Conservation (phyloP, 2,113 vertebrate species). For the Colaptes auratus region DNA sequence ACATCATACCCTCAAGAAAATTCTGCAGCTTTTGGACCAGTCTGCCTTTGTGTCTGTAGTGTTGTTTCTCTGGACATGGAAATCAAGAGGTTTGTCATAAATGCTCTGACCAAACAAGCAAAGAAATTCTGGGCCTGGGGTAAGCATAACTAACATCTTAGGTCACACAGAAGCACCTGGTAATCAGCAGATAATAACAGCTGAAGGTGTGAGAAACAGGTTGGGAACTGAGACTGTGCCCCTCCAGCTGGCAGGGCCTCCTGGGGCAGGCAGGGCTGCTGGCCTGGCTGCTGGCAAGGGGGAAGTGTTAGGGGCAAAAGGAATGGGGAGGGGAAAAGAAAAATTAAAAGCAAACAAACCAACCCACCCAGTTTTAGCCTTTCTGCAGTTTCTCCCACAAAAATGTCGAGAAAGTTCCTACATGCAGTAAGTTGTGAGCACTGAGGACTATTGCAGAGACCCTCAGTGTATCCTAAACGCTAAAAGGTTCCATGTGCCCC, state of each 20-base stretch:
- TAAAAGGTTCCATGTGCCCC: background rate
- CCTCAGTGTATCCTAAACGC: background rate
- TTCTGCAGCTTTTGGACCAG: background rate
- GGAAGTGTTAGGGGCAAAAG: background rate
- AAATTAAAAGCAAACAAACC: too few species aligned
- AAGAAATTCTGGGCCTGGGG: background rate
- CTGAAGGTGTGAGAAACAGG: background rate
- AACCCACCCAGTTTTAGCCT: background rate
- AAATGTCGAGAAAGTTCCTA: background rate
- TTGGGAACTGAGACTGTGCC: fast-evolving
- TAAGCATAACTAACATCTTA: background rate
- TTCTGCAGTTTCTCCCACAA: background rate
- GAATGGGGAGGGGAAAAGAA: background rate
- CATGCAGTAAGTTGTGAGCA: background rate
- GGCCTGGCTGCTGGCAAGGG: background rate
- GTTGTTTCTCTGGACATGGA: background rate
- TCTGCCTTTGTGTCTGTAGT: background rate
- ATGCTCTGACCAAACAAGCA: background rate
- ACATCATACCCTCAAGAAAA: background rate
- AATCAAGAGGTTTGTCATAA: background rate
- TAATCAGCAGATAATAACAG: background rate
- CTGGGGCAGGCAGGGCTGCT: background rate
- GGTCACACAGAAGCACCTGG: background rate
- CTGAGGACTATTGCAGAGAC: background rate
- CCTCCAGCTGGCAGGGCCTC: background rate